Percentiles rank a stretch among this genome's conserved stretches.
These are phyloP conservation scores for Platyrinchus mystaceus DNA, from an alignment of 2,797 vertebrate genomes.

Conservation along the genomic window DNA sequence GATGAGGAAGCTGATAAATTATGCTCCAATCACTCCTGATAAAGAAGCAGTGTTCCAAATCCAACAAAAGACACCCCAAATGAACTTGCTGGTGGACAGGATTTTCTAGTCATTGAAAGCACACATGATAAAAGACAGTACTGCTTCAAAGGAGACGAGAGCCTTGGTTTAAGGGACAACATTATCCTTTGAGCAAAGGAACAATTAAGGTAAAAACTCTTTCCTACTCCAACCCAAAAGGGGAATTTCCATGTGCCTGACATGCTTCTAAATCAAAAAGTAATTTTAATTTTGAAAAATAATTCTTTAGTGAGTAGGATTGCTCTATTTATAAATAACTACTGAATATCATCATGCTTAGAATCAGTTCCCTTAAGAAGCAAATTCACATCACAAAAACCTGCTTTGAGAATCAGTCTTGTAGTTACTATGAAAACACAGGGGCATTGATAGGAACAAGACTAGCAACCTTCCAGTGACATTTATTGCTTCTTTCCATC, in stretches of 20 bases:
- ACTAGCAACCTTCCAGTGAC: background rate
- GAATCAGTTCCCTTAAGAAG: background rate
- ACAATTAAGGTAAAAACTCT: background rate
- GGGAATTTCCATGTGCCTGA: background rate
- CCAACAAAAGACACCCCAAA: background rate
- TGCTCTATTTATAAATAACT: background rate
- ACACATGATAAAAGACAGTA: background rate
- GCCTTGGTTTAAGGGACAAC: background rate
- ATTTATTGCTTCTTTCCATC: background rate
- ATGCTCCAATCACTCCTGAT: background rate
- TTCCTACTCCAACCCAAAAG: background rate
- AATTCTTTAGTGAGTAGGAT: background rate
- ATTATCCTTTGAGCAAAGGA: background rate
- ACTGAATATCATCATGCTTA: background rate
- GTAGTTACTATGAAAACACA: background rate
- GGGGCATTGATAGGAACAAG: background rate
- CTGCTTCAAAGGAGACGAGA: background rate
- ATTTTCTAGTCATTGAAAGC: background rate
- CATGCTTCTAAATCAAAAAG: background rate
- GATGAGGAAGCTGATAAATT: conserved; percentile 7
- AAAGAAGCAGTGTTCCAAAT: conserved; percentile 17
- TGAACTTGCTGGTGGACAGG: background rate
- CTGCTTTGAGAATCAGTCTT: background rate
- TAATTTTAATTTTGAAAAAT: background rate
- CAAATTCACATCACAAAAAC: background rate